phyloP scores from a whole-genome alignment of 2,888 invertebrate species.

The Eueremaeus valkanovi region DNA sequence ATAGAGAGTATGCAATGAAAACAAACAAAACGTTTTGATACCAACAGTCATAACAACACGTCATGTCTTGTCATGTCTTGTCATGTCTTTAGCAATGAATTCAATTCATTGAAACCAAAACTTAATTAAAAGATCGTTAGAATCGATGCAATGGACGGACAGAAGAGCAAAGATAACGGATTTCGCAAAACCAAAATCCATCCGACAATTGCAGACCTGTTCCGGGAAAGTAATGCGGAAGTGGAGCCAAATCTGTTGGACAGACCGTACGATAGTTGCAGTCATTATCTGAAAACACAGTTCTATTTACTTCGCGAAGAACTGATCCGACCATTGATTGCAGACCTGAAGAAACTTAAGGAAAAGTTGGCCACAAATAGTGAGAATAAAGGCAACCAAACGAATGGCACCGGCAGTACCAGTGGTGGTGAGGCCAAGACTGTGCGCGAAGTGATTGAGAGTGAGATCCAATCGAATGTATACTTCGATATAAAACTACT shows the following conservation, averaged over 20 bases:
- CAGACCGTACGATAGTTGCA: conserved; percentile 62
- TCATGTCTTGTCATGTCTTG: too few relatives aligned
- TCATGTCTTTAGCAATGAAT: too few relatives aligned
- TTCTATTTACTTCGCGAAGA: conserved; percentile 74
- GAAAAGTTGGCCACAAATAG: background rate
- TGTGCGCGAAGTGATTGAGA: background rate
- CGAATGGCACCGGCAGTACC: background rate
- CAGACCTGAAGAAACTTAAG: conserved; percentile 54
- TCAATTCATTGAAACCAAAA: too few relatives aligned
- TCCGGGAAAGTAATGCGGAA: conserved; percentile 49
- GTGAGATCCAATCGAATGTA: background rate
- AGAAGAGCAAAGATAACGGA: background rate
- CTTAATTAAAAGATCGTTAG: too few relatives aligned
- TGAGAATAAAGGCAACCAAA: background rate
- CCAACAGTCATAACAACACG: too few relatives aligned
- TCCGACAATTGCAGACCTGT: conserved; percentile 41
- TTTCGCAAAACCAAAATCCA: conserved; percentile 32
- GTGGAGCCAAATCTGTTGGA: conserved; percentile 60
- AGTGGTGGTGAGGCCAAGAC: too few relatives aligned
- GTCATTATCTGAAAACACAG: conserved; percentile 74
- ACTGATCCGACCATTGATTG: conserved; percentile 66
- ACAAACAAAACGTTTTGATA: too few relatives aligned
- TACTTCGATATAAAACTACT: background rate
- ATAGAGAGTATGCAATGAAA: too few relatives aligned
- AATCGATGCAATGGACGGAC: background rate